Base-by-base conservation (phyloP, 1,140 invertebrate species). In the Holcopasites calliopsidis region DNA sequence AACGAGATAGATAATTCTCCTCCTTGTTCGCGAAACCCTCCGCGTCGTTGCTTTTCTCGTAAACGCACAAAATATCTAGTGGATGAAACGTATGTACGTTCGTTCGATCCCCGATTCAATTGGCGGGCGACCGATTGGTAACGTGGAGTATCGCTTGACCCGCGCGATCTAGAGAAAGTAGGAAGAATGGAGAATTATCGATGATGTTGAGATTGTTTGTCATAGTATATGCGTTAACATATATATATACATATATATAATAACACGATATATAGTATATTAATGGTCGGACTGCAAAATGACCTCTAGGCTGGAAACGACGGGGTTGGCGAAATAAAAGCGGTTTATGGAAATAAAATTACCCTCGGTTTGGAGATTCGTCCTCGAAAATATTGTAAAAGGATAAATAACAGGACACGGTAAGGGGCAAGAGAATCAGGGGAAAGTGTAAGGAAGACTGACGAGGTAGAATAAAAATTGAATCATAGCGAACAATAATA, bases 181-280 rank as follows among this genome's bases (percentile, higher is more conserved):
- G 64, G n/a, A 33, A 28, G 54, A 77, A 71, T 73, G 71, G 21
- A 77, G 44, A 74, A 76, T 81, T 76, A 83, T 82, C 76, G 62
- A 83, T 83, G 71, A 83, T 82, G 80, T 83, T 83, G 61, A 82
- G 57, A 82, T 79, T 82, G 50, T 79, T 83, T 79, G 80, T 83
- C 80, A 82, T 83, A 82, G 76, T 83, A 83, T 83, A 83, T 79
- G 50, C 72, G 71, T 82, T 83, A 75, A 65, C 80, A 77, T 82
- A 69, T 47, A 47, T 47, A 47, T 47, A 47, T 47, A 44, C 13
- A 49, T 76, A 76, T 82, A 74, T 82, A 74, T 82, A 71, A 61
- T 74, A 74, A 66, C 71, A 38, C 61, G 35, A 65, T 65, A 79
- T 82, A 82, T 79, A 79, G 70, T 82, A 83, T 83, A 82, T 82